A percentile compares a stretch with the other conserved stretches of the same genome.
phyloP scores from a whole-genome alignment of 1,140 invertebrate genomes.

The Rhysida immarginata region DNA sequence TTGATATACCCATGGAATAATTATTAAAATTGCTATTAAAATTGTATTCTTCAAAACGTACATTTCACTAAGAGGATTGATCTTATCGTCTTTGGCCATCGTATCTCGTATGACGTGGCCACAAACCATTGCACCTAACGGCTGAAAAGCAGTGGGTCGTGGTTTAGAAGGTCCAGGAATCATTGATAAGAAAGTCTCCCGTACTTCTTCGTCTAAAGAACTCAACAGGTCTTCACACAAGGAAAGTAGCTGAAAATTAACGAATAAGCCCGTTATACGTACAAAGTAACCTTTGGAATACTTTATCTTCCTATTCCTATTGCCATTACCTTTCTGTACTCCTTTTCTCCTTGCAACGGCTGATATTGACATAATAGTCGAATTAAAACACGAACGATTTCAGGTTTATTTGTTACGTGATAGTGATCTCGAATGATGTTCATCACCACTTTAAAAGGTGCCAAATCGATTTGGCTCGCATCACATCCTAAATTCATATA shows the following conservation, averaged over 20 bases:
- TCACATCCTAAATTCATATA: no score
- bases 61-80: neutral
- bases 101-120: neutral
- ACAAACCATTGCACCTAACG: neutral
- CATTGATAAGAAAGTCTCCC: neutral
- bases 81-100: neutral
- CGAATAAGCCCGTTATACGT: no score
- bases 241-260: neutral
- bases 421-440: neutral
- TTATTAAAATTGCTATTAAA: no score
- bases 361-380: constrained; percentile 3
- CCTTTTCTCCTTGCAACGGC: constrained; percentile 2
- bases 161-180: neutral
- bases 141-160: neutral
- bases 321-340: constrained; percentile 2
- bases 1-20: no score
- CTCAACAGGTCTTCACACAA: neutral
- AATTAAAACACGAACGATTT: neutral
- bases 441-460: neutral
- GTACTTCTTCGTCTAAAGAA: neutral
- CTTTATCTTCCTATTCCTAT: no score
- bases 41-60: neutral
- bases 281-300: no score
- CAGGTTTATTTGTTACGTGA: neutral
- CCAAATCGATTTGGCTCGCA: neutral